A percentile compares a stretch with the other conserved stretches of the same genome.
Evolutionary conservation across 1,140 invertebrate genomes (phyloP).

Genomic region (Brachionus calyciflorus): DNA sequence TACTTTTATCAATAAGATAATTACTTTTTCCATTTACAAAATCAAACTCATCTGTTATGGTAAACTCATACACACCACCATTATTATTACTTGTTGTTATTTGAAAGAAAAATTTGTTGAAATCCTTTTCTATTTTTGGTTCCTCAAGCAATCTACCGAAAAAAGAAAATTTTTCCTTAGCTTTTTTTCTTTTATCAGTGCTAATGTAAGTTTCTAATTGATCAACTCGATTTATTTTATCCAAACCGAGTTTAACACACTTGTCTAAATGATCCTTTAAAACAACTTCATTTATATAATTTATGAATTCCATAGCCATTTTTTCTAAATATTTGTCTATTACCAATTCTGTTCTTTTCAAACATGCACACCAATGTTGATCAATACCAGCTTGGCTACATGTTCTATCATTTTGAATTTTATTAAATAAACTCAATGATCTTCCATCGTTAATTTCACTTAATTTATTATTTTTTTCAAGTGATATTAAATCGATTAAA

Average conservation of each 20-base stretch:
- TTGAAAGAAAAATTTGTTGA: constrained; percentile 73
- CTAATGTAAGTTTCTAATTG: constrained; percentile 67
- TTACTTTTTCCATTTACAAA: constrained; percentile 66
- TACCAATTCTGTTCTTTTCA: constrained; percentile 69
- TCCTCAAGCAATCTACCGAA: constrained; percentile 50
- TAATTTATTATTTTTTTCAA: background rate
- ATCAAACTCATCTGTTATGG: constrained; percentile 62
- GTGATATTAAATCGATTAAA: background rate
- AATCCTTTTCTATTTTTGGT: constrained; percentile 52
- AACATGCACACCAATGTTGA: constrained; percentile 89
- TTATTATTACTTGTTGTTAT: constrained; percentile 70
- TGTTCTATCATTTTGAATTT: constrained; percentile 67
- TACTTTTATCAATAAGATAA: constrained; percentile 69
- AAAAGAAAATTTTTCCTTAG: constrained; percentile 75
- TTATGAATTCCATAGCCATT: constrained; percentile 64
- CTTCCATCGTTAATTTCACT: background rate
- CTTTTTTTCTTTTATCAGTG: constrained; percentile 72
- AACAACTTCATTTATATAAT: constrained; percentile 68
- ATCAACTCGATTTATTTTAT: constrained; percentile 68
- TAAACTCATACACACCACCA: constrained; percentile 72
- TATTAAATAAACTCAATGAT: constrained; percentile 65
- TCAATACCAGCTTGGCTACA: constrained; percentile 82
- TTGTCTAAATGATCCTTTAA: constrained; percentile 64
- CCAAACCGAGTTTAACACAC: constrained; percentile 67
- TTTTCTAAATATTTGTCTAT: constrained; percentile 56